Conservation (phyloP, 2,113 vertebrate genomes). For the Passer domesticus region DNA sequence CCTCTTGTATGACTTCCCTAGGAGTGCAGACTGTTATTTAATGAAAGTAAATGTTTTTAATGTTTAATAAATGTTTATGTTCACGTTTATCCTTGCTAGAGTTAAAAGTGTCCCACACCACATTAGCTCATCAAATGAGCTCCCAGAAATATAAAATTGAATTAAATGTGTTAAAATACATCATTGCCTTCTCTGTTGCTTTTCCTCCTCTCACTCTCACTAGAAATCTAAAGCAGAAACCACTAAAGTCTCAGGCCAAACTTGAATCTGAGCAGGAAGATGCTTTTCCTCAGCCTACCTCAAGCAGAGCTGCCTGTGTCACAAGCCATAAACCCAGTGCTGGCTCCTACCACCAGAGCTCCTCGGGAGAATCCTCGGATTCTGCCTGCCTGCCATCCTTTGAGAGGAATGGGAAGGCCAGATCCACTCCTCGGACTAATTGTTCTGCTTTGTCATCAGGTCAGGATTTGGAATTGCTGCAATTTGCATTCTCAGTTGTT, state of each 20-base stretch:
- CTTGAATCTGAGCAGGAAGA: constrained; percentile 69
- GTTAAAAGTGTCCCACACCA: neutral
- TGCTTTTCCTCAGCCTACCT: constrained; percentile 84
- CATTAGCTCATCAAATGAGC: neutral
- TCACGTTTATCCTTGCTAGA: neutral
- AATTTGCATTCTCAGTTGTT: neutral
- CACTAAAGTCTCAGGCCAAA: constrained; percentile 84
- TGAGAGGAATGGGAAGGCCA: constrained; percentile 70
- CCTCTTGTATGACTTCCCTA: neutral
- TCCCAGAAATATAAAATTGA: neutral
- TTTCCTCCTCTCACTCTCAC: constrained; percentile 50
- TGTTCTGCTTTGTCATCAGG: constrained; percentile 77
- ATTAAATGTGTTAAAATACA: neutral
- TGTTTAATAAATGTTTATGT: neutral
- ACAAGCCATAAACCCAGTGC: constrained; percentile 28
- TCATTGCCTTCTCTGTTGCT: neutral
- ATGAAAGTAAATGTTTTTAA: neutral
- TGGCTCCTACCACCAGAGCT: constrained; percentile 48
- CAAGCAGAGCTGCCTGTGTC: constrained; percentile 75
- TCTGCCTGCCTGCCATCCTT: constrained; percentile 51
- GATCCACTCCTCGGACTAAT: constrained; percentile 43
- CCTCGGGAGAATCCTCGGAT: constrained; percentile 81
- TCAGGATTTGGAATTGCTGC: constrained; percentile 25
- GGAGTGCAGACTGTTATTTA: neutral
- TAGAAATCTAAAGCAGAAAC: constrained; percentile 77